Evolutionary conservation across 2,113 vertebrate genomes (phyloP).

Genomic region (Fukomys damarensis): DNA sequence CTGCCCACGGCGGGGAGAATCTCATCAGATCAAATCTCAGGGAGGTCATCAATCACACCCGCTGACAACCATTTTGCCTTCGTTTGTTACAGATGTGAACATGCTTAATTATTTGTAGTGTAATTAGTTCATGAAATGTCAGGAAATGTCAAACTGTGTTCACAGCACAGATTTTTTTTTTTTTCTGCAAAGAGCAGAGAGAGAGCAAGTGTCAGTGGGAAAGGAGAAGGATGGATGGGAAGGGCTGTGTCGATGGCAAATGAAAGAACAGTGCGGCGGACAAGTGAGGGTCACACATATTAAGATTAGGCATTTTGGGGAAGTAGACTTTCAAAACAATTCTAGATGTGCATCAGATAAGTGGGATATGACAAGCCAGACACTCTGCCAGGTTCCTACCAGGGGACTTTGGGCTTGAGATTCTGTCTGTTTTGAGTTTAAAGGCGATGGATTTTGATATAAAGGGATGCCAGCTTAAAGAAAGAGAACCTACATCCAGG

Average conservation of each 20-base stretch:
- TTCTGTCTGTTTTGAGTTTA: slow-evolving; percentile 49
- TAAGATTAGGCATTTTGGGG: slow-evolving; percentile 83
- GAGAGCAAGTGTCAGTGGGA: slow-evolving; percentile 89
- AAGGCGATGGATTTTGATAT: slow-evolving; percentile 64
- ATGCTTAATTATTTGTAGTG: slow-evolving; percentile 95
- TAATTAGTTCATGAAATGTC: slow-evolving; percentile 95
- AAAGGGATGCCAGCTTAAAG: slow-evolving; percentile 18
- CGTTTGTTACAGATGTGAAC: slow-evolving; percentile 94
- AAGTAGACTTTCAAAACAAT: slow-evolving; percentile 67
- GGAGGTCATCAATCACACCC: slow-evolving; percentile 93
- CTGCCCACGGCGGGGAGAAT: slow-evolving; percentile 87
- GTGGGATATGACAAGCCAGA: slow-evolving; percentile 64
- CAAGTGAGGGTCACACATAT: slow-evolving; percentile 86
- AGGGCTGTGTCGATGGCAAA: slow-evolving; percentile 82
- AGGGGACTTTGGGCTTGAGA: slow-evolving; percentile 33
- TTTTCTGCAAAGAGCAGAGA: slow-evolving; percentile 84
- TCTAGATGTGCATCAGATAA: slow-evolving; percentile 7
- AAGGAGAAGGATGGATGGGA: slow-evolving; percentile 84
- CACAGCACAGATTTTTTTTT: slow-evolving; percentile 85
- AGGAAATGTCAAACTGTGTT: slow-evolving; percentile 92
- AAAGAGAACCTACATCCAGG: not conserved
- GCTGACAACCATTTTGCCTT: slow-evolving; percentile 91
- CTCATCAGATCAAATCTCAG: slow-evolving; percentile 92
- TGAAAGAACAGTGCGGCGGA: slow-evolving; percentile 80
- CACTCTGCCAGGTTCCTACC: slow-evolving; percentile 40